Base-by-base conservation (phyloP, 2,888 invertebrate species). In the Vannuccia rotundouncinata region DNA sequence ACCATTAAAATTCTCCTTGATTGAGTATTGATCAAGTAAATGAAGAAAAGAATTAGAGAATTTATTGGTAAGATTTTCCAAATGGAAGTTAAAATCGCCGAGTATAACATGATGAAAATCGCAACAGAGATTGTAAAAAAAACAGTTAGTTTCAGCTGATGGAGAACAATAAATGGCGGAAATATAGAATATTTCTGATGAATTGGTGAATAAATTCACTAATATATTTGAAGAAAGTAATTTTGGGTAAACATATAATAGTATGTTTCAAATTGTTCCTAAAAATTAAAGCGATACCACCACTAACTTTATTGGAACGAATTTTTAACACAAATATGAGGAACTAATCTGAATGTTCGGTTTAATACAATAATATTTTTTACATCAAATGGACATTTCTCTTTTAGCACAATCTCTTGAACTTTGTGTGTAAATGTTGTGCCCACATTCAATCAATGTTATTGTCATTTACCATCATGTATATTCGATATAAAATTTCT, bases 261-360 rank as follows among this genome's bases (percentile, higher is more conserved):
- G 66, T 66, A 66, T 66, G 66, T 66, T 66, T 66, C 66, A 66
- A 66, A 66, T 66, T 66, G 66, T 66, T 66, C 66, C 66, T 66
- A 2, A 66, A 66, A 66, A 66, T 66, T 66, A 66, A 66, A 66
- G 5, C 66, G 22, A 66, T 66, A 66, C 45, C 45, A 45, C 45
- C 45, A 45, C 45, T 17, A 17, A 45, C 17, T 66, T 27, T 27
- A 66, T 66, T 17, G 17, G 66, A 66, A 66, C 66, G 66, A 66
- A 66, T 5, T n/a, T 66, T 66, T 5, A 22, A 66, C 66, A 22
- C 66, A 66, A n/a, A n/a, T n/a, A n/a, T n/a, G n/a, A n/a, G n/a
- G n/a, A n/a, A n/a, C n/a, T n/a, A n/a, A n/a, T n/a, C n/a, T n/a
- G n/a, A n/a, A n/a, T n/a, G n/a, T n/a, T n/a, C n/a, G n/a, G n/a